Evolutionary conservation across 1,140 invertebrate species (phyloP), one percentile per base, ranked within the genome.

Genomic region (Drosophila dunni): DNA sequence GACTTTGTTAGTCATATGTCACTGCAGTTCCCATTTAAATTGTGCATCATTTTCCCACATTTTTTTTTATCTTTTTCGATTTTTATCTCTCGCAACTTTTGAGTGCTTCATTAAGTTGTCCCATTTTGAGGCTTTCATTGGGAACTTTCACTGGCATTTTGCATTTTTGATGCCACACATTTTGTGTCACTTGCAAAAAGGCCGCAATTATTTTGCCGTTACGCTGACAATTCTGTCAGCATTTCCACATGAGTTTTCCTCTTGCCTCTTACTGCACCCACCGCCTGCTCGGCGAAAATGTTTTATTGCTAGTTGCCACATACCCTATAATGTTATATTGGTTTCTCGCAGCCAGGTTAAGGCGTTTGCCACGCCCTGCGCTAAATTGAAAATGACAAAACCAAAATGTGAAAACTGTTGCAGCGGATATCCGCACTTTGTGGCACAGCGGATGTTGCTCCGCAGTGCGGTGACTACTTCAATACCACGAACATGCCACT

Each of bases 301-400:
- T 86, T 86, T 88, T 82, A 86, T 86, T 79, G 83, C 58, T 74
- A 64, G 71, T 40, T 60, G 40, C 68, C 64, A 85, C 80, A 80
- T 67, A 50, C 46, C 45, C 46, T 51, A 40, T 63, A 56, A 77
- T 65, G 74, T 70, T 9, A 24, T 51, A 40, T 46, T 24, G 40
- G 7, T 17, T 53, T 29, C 44, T 50, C 33, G 11, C 64, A 60
- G 60, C 46, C 66, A 67, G 67, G 60, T 53, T 36, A 38, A 54
- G 7, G 33, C 10, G 1, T 24, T 10, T 20, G 60, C 8, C 60
- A 42, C 40, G 40, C 40, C 17, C 29, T 70, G 79, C 63, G 60
- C 57, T 38, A 68, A 86, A 86, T 88, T 83, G 84, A 79, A 89
- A 88, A 79, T 86, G 73, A 80, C 84, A 88, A 88, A 79, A 79